These are phyloP conservation scores for Myotis brandtii DNA, from an alignment of 2,113 vertebrate genomes.

Conservation along the genomic window DNA sequence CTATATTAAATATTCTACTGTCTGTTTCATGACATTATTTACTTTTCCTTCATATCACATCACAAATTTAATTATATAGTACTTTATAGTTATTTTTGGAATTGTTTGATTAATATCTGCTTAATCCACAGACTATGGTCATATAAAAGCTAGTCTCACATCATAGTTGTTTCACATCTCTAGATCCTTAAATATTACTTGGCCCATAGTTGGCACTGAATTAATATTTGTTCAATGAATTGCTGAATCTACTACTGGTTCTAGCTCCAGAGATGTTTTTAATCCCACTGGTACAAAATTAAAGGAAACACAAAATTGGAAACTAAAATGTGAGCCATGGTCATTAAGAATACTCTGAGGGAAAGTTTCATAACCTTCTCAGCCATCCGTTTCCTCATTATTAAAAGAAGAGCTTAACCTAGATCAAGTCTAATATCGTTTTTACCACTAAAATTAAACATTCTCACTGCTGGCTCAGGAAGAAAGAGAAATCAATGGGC, in stretches of 20 bases:
- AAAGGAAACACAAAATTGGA: slow-evolving; percentile 62
- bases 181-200: slow-evolving; percentile 27
- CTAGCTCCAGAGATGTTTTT: slow-evolving; percentile 10
- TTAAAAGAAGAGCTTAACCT: slow-evolving; percentile 61
- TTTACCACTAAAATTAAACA: slow-evolving; percentile 60
- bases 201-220: not conserved
- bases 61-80: not conserved
- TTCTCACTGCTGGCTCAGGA: slow-evolving; percentile 65
- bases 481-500: slow-evolving; percentile 1
- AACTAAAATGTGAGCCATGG: slow-evolving; percentile 51
- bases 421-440: slow-evolving; percentile 46
- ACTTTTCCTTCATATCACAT: not conserved
- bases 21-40: not conserved
- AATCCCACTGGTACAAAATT: slow-evolving; percentile 62
- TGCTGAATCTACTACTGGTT: slow-evolving; percentile 56
- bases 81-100: not conserved
- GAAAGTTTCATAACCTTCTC: slow-evolving; percentile 35
- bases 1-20: not conserved
- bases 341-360: slow-evolving; percentile 68
- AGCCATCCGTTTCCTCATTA: slow-evolving; percentile 52
- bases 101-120: not conserved
- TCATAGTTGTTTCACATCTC: not conserved
- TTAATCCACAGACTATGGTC: not conserved
- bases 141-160: not conserved
- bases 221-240: slow-evolving; percentile 60